Evolutionary conservation across 2,797 vertebrate species (phyloP).

Genomic region (Neomorphus geoffroyi): DNA sequence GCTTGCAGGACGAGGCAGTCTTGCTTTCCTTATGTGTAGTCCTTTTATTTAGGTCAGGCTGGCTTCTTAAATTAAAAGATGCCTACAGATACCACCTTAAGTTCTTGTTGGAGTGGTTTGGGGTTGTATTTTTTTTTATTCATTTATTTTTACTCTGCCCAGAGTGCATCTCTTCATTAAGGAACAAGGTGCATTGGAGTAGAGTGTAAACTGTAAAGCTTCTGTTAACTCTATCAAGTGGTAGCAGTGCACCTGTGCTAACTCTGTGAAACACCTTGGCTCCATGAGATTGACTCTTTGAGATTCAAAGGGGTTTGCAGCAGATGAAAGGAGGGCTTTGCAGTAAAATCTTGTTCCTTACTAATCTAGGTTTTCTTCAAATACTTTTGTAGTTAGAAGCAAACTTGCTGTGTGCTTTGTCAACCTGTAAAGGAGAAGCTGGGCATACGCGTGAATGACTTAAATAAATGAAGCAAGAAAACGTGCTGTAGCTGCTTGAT

Average conservation of each 20-base stretch:
- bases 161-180: not conserved
- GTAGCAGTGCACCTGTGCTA: not conserved
- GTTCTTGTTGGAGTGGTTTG: not conserved
- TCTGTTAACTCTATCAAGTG: slow-evolving; percentile 33
- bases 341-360: slow-evolving; percentile 24
- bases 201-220: slow-evolving; percentile 44
- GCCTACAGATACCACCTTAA: not conserved
- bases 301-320: slow-evolving; percentile 49
- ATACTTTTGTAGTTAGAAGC: not conserved
- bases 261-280: not conserved
- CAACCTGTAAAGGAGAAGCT: not conserved
- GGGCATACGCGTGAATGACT: not conserved
- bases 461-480: slow-evolving; percentile 6
- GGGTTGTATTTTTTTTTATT: not conserved
- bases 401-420: not conserved
- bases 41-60: not conserved
- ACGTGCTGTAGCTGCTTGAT: not conserved
- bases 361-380: not conserved
- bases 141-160: not conserved
- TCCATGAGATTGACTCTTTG: slow-evolving; percentile 12
- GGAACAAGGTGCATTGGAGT: slow-evolving; percentile 35
- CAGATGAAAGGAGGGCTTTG: slow-evolving; percentile 36
- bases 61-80: slow-evolving; percentile 4
- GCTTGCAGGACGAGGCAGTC: not conserved
- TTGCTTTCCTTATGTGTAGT: not conserved